Conservation (phyloP, 2,113 vertebrate species). For the Hypanus sabinus region DNA sequence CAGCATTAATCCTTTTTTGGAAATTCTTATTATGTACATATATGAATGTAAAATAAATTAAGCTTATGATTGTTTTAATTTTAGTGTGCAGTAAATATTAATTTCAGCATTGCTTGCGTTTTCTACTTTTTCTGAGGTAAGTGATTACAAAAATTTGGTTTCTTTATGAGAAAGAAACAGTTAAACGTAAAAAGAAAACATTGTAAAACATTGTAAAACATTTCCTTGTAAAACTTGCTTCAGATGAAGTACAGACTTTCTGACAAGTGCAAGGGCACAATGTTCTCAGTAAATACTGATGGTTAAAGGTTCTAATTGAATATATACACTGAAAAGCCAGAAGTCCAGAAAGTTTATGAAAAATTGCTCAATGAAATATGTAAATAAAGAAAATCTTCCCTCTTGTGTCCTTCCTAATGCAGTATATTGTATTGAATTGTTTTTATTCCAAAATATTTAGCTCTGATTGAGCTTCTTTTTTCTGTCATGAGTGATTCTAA, state of each 20-base stretch:
- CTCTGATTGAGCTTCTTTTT: background rate
- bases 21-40: background rate
- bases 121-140: background rate
- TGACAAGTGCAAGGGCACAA: constrained; percentile 29
- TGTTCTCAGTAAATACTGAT: background rate
- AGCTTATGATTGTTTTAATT: background rate
- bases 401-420: background rate
- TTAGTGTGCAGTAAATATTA: background rate
- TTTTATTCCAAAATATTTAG: background rate
- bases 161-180: background rate
- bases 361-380: background rate
- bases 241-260: constrained; percentile 29
- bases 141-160: background rate
- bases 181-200: background rate
- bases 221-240: constrained; percentile 16
- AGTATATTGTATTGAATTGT: background rate
- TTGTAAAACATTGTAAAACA: background rate
- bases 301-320: background rate
- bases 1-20: background rate
- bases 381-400: background rate
- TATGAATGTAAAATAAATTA: background rate
- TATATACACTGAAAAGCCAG: background rate
- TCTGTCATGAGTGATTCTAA: background rate
- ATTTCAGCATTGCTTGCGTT: background rate
- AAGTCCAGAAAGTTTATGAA: constrained; percentile 6